Base-by-base conservation (phyloP, 2,113 vertebrate genomes). In the Melanerpes aurifrons region DNA sequence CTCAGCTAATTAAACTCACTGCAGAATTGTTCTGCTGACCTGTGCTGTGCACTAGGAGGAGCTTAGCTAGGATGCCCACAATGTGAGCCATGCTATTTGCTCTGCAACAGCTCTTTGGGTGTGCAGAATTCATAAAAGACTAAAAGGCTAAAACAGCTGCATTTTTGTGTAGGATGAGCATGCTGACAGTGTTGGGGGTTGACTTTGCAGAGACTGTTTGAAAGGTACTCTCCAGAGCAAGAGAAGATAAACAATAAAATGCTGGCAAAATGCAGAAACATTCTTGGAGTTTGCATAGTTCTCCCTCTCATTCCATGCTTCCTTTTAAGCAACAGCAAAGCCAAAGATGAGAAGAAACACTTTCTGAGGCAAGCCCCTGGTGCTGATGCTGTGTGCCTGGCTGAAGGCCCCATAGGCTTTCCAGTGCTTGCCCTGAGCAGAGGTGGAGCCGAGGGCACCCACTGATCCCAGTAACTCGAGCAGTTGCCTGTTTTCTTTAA, bases 331-430 rank as follows among this genome's bases (percentile, higher is more conserved):
- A 43, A 5, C 0, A 58, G 15, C 37, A 80, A 45, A 15, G 45
- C 4, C 20, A 37, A n/a, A 66, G 32, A 24, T 29, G 8, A 83
- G 13, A 43, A 57, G 29, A 71, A 53, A 28, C 3, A 25, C 32
- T 62, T 72, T 79, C 20, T 63, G 48, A 48, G 25, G 12, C 29
- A 47, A 59, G 31, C 14, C 5, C 8, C 37, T 35, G 40, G 6
- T 16, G 37, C 12, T 71, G 59, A 14, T 28, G 15, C 15, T 3
- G 5, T 12, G 16, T 28, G 12, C 15, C 57, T 59, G 67, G 28
- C 32, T 19, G 3, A 48, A 5, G 47, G 32, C 56, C 26, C 70
- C 10, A 0, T 12, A 17, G 0, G 0, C 47, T 75, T 50, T 21
- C 63, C 63, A 32, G 75, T 8, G 8, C 26, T 76, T 53, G 24